Evolutionary conservation across 1,140 invertebrate species (phyloP), one percentile per base, ranked within the genome.

Genomic region (Drosophila lini): DNA sequence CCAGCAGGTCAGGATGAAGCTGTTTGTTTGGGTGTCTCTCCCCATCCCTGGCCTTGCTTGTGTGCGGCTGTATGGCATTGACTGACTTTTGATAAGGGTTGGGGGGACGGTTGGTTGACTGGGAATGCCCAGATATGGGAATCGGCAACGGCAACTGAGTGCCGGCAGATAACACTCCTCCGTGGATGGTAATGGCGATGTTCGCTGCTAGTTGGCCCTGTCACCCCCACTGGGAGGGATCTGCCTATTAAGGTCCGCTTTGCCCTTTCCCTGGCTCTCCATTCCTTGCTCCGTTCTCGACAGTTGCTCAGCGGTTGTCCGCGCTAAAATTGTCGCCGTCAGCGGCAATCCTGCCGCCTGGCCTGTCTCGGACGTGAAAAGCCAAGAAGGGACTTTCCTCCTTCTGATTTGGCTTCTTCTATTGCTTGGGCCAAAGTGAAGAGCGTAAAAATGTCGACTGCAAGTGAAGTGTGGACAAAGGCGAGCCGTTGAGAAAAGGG

Each of bases 1-100:
- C 74, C 84, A 88, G 77, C 73, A 88, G 84, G 84, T 89, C 84
- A 88, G 47, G 80, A 88, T 88, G 84, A 88, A 88, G 83, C 84
- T 86, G 84, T 88, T 69, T 71, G 45, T 60, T 58, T 50, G 42
- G 48, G 45, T 55, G 47, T 52, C 62, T 47, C 58, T 47, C 22
- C 57, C 36, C 16, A 3, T 36, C 16, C 6, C 19, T 31, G 42
- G 50, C 45, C n/a, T 28, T 52, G 38, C 48, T 56, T 50, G 13
- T 47, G 44, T 25, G 44, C 73, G 68, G 25, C 5, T 67, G 52
- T 70, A 74, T 63, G 73, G 74, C 80, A 84, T 84, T 84, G 81
- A 80, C 77, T 84, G 81, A 85, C 78, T 85, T 78, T 77, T 82
- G 81, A 84, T 81, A 73, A 84, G 73, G 80, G 79, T 61, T 68